Evolutionary conservation across 1,140 invertebrate genomes (phyloP), one percentile per base, ranked within the genome.

Genomic region (Temnothorax longispinosus): DNA sequence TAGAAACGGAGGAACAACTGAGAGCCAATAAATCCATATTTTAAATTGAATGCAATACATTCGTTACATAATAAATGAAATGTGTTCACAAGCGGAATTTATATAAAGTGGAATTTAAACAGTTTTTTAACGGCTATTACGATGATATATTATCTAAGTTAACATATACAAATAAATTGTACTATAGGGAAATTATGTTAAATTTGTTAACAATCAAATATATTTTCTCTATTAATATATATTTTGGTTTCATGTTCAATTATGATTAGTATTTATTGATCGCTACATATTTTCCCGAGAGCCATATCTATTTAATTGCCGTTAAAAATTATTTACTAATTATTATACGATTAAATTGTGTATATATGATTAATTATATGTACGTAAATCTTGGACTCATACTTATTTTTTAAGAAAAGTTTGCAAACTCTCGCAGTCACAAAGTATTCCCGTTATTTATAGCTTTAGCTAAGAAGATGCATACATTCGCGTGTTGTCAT

Each of bases 141-240:
- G 27, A 56, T 64, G 32, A 78, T 47, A 69, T 50, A 69, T 81
- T 67, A 1, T 54, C 52, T 54, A 64, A 64, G 27, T 77, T 78
- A 65, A 78, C 27, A 78, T 65, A 64, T 64, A 47, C 27, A 41
- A 80, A 50, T 80, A 80, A 80, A 80, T 80, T 50, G 38, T 52
- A 76, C 4, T 27, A 76, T 58, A 52, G 6, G 44, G 54, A 80
- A 80, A 78, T 78, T 52, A 80, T 67, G 32, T 52, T 78, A 67
- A 78, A 78, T 65, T 38, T 67, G 41, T 78, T 52, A 80, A 50
- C 38, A 27, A 15, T 78, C 32, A 38, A 80, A 80, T 52, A 52
- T 78, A 67, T 67, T 78, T 65, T 41, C 38, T 41, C 38, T 41
- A 41, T 41, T 65, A 18, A 78, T 50, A 32, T 64, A 64, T 44